Conservation (phyloP, 2,888 invertebrate species). For the Gnatocerus cornutus region DNA sequence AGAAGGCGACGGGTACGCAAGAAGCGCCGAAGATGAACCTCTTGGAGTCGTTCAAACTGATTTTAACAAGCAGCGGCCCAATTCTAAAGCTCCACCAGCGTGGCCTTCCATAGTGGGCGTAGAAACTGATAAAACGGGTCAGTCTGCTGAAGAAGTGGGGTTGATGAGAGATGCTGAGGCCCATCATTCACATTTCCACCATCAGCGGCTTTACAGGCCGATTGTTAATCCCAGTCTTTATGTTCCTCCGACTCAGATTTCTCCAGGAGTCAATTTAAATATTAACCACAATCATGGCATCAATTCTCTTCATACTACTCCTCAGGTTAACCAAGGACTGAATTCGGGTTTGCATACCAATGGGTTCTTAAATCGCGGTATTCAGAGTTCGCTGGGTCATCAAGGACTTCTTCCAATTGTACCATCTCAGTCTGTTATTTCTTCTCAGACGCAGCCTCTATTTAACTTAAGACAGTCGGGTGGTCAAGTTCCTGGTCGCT, state of each 20-base stretch:
- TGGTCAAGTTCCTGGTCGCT: too few species aligned
- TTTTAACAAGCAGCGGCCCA: neutral
- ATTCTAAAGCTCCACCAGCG: too few species aligned
- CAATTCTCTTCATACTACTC: neutral
- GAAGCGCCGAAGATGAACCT: slow-evolving; percentile 19
- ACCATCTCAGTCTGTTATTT: neutral
- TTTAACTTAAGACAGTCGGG: neutral
- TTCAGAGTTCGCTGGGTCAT: too few species aligned
- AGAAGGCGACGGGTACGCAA: slow-evolving; percentile 7
- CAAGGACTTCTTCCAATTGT: neutral
- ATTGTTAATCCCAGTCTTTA: slow-evolving; percentile 27
- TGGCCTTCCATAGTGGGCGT: too few species aligned
- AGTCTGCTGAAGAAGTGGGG: neutral
- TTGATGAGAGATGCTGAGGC: slow-evolving; percentile 25
- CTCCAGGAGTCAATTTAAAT: slow-evolving; percentile 44
- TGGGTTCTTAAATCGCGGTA: neutral
- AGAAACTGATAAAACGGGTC: too few species aligned
- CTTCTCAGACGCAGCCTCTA: neutral
- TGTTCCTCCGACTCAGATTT: slow-evolving; percentile 23
- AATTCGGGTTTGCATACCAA: neutral
- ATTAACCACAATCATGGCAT: slow-evolving; percentile 45
- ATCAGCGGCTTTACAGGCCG: too few species aligned
- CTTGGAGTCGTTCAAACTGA: too few species aligned
- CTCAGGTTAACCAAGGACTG: neutral
- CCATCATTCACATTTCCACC: slow-evolving; percentile 22